These are phyloP conservation scores for Aspidapion aeneum DNA, from an alignment of 2,888 invertebrate genomes.

Conservation along the genomic window DNA sequence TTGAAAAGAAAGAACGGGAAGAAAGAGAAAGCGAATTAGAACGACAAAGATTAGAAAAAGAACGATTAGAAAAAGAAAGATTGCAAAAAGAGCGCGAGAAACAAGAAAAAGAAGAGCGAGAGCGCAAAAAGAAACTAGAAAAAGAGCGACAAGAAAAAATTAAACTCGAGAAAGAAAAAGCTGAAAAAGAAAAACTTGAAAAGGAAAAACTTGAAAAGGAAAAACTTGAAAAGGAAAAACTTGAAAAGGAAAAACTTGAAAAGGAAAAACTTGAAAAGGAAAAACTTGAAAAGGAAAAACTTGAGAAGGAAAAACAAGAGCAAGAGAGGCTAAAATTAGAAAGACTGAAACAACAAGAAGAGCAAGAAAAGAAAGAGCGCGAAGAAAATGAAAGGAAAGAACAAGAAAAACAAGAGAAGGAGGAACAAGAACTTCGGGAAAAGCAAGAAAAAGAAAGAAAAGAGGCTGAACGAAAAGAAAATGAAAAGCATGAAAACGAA, in stretches of 20 bases:
- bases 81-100: slow-evolving; percentile 36
- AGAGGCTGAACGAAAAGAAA: slow-evolving; percentile 19
- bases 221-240: slow-evolving; percentile 36
- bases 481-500: slow-evolving; percentile 39
- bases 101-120: slow-evolving; percentile 45
- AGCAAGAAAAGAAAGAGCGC: slow-evolving; percentile 36
- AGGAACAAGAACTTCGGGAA: slow-evolving; percentile 40
- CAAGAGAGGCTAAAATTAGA: slow-evolving; percentile 41
- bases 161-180: slow-evolving; percentile 41
- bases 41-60: slow-evolving; percentile 41
- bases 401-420: slow-evolving; percentile 18
- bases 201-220: slow-evolving; percentile 42
- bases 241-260: slow-evolving; percentile 30
- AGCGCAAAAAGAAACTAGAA: slow-evolving; percentile 39
- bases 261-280: slow-evolving; percentile 41
- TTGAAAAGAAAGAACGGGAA: slow-evolving; percentile 40
- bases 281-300: slow-evolving; percentile 37
- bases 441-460: slow-evolving; percentile 25
- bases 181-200: slow-evolving; percentile 45
- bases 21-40: slow-evolving; percentile 41
- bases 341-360: slow-evolving; percentile 37
- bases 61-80: slow-evolving; percentile 42
- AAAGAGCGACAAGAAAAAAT: slow-evolving; percentile 44
- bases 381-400: slow-evolving; percentile 26
- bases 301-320: slow-evolving; percentile 32